phyloP scores from a whole-genome alignment of 1,140 invertebrate species.

The Kradibia gibbosae region DNA sequence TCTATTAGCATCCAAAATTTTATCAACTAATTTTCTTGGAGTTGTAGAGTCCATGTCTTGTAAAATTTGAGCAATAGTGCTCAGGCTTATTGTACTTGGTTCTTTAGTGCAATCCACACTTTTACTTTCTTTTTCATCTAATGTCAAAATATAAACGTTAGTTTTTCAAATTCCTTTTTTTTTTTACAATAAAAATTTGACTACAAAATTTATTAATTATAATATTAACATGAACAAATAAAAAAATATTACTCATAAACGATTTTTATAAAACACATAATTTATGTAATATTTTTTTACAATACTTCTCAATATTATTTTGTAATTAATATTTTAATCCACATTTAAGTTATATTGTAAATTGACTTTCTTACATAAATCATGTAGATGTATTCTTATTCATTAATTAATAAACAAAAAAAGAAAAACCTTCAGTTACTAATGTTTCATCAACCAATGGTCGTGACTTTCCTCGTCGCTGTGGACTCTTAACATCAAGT shows the following conservation, averaged over 20 bases:
- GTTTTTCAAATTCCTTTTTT: slow-evolving; percentile 15
- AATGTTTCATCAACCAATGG: slow-evolving; percentile 59
- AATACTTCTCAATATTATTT: too few species aligned
- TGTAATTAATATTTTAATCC: too few species aligned
- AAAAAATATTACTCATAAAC: too few species aligned
- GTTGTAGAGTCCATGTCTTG: slow-evolving; percentile 59
- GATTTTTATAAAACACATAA: too few species aligned
- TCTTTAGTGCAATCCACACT: slow-evolving; percentile 53
- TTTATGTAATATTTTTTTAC: too few species aligned
- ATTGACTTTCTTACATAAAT: slow-evolving; percentile 4
- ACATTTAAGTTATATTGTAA: too few species aligned
- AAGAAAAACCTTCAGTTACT: slow-evolving; percentile 56
- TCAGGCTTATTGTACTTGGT: slow-evolving; percentile 64
- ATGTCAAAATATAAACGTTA: slow-evolving; percentile 11
- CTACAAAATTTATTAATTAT: too few species aligned
- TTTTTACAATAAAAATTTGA: too few species aligned
- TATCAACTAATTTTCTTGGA: slow-evolving; percentile 65
- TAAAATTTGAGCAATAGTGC: slow-evolving; percentile 64
- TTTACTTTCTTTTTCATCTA: slow-evolving; percentile 34
- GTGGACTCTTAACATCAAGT: slow-evolving; percentile 57
- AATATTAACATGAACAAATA: too few species aligned
- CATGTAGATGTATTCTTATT: not conserved
- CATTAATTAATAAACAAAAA: not conserved
- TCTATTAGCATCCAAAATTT: slow-evolving; percentile 64
- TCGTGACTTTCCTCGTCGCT: slow-evolving; percentile 50